A percentile compares a stretch with the other conserved stretches of the same genome.
phyloP scores from a whole-genome alignment of 2,113 vertebrate genomes.

The chimpanzee (Pan troglodytes) region DNA sequence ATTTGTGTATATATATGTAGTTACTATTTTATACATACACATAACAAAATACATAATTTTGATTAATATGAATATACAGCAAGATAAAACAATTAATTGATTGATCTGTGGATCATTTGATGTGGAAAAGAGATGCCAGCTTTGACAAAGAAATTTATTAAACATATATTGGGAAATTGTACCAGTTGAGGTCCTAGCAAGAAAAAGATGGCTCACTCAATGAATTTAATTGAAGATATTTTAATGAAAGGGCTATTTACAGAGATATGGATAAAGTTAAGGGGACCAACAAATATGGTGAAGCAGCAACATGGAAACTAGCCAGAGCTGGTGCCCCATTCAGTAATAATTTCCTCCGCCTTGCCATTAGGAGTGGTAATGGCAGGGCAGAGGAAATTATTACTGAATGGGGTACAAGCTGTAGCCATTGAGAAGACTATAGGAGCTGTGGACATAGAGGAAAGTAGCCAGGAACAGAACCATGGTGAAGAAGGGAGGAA shows the following conservation, averaged over 20 bases:
- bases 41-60: conserved; percentile 1
- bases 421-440: neutral
- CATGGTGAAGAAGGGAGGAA: neutral
- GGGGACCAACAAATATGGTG: neutral
- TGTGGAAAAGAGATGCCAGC: neutral
- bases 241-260: neutral
- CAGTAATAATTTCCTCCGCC: neutral
- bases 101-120: neutral
- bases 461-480: neutral
- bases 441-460: neutral
- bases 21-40: neutral
- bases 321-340: neutral
- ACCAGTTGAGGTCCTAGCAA: neutral
- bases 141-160: neutral
- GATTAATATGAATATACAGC: neutral
- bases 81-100: neutral
- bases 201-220: neutral
- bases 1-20: neutral
- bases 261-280: neutral
- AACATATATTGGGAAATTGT: neutral
- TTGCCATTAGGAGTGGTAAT: neutral
- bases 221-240: neutral
- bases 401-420: neutral
- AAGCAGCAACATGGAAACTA: neutral
- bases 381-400: neutral